Evolutionary conservation across 2,888 invertebrate genomes (phyloP), one percentile per base, ranked within the genome.

Genomic region (Lasiommata megera): DNA sequence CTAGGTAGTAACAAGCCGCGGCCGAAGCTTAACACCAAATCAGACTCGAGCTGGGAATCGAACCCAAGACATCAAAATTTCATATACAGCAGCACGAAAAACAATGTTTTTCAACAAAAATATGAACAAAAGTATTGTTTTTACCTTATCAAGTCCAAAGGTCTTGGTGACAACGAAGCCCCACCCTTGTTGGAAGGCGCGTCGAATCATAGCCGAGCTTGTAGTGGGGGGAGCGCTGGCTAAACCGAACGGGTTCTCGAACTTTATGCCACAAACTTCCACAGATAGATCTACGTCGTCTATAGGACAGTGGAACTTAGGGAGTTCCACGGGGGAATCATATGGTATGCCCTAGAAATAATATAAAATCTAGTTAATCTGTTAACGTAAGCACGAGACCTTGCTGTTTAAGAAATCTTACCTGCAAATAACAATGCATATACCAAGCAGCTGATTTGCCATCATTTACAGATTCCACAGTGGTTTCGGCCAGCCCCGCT

Each of bases 151-250:
- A 12, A 99, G 89, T 2, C 95, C 93, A 79, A 97, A 99, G 0
- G 99, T 99, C 90, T 99, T 99, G 0, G 99, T 99, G 1, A 99
- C 96, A n/a, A 95, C 97, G 77, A 97, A 99, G 0, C 95, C 96
- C 99, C 99, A 52, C 16, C 52, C 52, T 16, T 52, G 52, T 7
- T 52, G 28, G 28, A 52, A 52, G 12, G 52, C 96, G 62, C 99
- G 92, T 3, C 99, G 92, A 47, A 99, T 98, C 99, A 99, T 99
- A 0, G 98, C 94, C 2, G 96, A 93, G 58, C 95, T 95, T 1
- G 99, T 99, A 6, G 98, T 97, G 2, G 99, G 99, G 0, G 99
- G 98, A 0, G 99, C 99, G 53, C 98, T 98, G 1, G 99, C 99
- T 61, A 99, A 85, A 0, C 99, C 99, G 76, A 98, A 99, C 0